Conservation (phyloP, 2,888 invertebrate genomes). For the Neria commutata region DNA sequence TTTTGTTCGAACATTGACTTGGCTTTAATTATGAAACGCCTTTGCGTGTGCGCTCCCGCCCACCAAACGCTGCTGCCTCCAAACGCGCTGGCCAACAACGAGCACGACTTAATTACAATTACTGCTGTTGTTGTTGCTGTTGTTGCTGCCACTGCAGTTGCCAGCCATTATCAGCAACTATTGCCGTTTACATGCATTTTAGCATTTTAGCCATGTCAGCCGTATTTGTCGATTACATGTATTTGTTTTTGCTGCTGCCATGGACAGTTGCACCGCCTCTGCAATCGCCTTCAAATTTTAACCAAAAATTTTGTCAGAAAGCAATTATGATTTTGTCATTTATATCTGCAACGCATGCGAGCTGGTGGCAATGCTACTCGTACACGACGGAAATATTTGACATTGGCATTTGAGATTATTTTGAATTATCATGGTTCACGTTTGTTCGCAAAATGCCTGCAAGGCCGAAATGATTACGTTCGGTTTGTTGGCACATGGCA, state of each 20-base stretch:
- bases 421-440: constrained; percentile 12
- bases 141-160: constrained; percentile 9
- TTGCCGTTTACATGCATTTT: too few relatives aligned
- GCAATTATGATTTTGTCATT: constrained; percentile 55
- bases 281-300: constrained; percentile 1
- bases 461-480: constrained; percentile 15
- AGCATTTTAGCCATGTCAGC: not conserved
- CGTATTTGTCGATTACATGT: not conserved
- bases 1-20: constrained; percentile 55
- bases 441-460: constrained; percentile 19
- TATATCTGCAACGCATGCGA: constrained; percentile 5
- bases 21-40: constrained; percentile 52
- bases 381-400: not conserved
- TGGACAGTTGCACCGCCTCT: not conserved
- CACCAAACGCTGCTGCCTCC: not conserved
- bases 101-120: not conserved
- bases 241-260: not conserved
- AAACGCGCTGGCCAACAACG: not conserved
- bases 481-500: not conserved
- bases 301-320: constrained; percentile 46
- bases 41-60: not conserved
- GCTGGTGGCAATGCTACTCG: not conserved
- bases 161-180: not conserved
- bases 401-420: constrained; percentile 5
- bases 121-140: constrained; percentile 5